Evolutionary conservation across 2,113 vertebrate genomes (phyloP).

Genomic region (Excalfactoria chinensis): DNA sequence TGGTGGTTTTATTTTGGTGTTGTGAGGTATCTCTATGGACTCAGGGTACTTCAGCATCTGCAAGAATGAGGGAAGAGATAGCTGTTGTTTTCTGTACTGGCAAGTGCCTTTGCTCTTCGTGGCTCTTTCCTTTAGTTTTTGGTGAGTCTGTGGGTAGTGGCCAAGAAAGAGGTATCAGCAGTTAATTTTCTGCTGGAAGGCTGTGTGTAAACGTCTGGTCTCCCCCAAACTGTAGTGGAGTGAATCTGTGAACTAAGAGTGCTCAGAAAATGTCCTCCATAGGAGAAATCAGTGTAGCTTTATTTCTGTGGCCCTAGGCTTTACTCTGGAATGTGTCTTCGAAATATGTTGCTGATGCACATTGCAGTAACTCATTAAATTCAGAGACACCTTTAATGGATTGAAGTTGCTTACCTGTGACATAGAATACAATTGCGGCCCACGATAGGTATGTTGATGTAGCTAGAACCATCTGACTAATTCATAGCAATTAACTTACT

Average conservation of each 20-base stretch:
- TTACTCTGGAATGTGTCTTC: neutral
- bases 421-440: constrained; percentile 29
- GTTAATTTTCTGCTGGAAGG: neutral
- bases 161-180: neutral
- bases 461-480: constrained; percentile 56
- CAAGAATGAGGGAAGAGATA: neutral
- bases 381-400: constrained; percentile 31
- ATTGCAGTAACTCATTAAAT: constrained; percentile 1
- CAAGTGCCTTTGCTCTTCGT: neutral
- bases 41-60: neutral
- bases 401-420: constrained; percentile 4
- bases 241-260: neutral
- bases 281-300: neutral
- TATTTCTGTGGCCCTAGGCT: neutral
- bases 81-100: neutral
- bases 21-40: neutral
- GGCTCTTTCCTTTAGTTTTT: neutral
- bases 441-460: constrained; percentile 22
- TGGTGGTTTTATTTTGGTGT: neutral
- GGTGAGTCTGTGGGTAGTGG: neutral
- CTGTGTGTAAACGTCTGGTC: neutral
- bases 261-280: neutral
- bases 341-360: neutral
- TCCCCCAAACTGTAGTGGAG: neutral
- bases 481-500: constrained; percentile 52